Percentiles rank a stretch among this genome's conserved stretches.
Evolutionary conservation across 2,888 invertebrate genomes (phyloP).

Genomic region (Merodon equestris): DNA sequence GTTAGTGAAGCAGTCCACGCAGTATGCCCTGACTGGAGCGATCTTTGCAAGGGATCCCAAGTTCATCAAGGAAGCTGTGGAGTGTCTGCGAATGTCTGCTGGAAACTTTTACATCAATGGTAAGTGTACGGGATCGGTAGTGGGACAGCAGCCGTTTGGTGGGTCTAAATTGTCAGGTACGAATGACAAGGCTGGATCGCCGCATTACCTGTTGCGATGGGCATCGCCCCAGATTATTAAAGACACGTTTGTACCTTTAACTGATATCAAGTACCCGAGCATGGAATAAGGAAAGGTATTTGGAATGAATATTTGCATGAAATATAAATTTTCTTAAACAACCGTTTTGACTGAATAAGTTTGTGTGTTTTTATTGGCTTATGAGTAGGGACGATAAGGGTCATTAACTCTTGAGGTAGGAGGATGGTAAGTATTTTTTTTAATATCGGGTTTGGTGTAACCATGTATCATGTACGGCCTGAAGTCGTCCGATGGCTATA

Average conservation of each 20-base stretch:
- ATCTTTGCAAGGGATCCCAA: constrained; percentile 90
- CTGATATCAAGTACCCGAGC: constrained; percentile 90
- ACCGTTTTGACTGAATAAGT: too few species aligned
- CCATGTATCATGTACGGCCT: too few species aligned
- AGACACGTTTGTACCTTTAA: constrained; percentile 90
- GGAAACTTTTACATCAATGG: constrained; percentile 99
- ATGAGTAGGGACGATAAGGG: too few species aligned
- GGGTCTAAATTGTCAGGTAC: constrained; percentile 97
- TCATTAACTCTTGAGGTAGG: too few species aligned
- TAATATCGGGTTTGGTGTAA: too few species aligned
- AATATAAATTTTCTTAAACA: too few species aligned
- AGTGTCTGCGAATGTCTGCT: constrained; percentile 90
- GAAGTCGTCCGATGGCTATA: too few species aligned
- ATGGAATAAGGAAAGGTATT: constrained; percentile 80
- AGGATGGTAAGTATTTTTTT: too few species aligned
- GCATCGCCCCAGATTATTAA: constrained; percentile 95
- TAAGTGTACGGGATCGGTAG: constrained; percentile 98
- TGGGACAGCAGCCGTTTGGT: constrained; percentile 99
- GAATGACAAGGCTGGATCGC: constrained; percentile 99
- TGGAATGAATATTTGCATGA: too few species aligned
- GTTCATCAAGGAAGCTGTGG: constrained; percentile 86
- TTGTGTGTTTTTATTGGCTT: too few species aligned
- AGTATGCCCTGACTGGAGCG: constrained; percentile 95
- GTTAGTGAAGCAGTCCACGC: constrained; percentile 88
- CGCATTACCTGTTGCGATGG: constrained; percentile 94